Conservation (phyloP, 2,888 invertebrate species). For the Plutella xylostella region DNA sequence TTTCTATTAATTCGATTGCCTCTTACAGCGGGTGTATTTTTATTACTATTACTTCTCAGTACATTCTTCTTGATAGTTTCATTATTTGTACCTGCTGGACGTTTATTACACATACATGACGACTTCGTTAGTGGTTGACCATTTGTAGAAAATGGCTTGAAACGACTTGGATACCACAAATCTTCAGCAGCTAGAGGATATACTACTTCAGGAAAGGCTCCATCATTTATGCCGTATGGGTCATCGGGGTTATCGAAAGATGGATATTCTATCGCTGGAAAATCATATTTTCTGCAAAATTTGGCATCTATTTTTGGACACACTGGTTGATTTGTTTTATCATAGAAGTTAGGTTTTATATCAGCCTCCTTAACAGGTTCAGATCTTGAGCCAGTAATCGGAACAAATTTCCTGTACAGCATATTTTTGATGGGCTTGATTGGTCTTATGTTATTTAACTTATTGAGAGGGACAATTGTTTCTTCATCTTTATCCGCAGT, state of each 20-base stretch:
- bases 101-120: too few species aligned
- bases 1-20: background rate
- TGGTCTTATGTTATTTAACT: too few species aligned
- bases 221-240: conserved; percentile 20
- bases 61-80: background rate
- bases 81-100: background rate
- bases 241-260: conserved; percentile 9
- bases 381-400: too few species aligned
- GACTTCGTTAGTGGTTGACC: background rate
- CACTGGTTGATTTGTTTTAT: too few species aligned
- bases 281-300: background rate
- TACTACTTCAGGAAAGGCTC: conserved; percentile 43
- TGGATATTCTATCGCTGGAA: background rate
- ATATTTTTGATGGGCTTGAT: too few species aligned
- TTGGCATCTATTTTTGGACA: too few species aligned
- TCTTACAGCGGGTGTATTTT: background rate
- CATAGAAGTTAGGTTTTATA: too few species aligned
- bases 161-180: conserved; percentile 32
- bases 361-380: too few species aligned
- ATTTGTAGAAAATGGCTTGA: background rate
- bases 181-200: conserved; percentile 41
- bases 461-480: too few species aligned
- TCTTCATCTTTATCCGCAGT: too few species aligned
- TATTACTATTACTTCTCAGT: background rate
- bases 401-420: too few species aligned